Conservation (phyloP, 1,140 invertebrate genomes). For the Calephelis nemesis region DNA sequence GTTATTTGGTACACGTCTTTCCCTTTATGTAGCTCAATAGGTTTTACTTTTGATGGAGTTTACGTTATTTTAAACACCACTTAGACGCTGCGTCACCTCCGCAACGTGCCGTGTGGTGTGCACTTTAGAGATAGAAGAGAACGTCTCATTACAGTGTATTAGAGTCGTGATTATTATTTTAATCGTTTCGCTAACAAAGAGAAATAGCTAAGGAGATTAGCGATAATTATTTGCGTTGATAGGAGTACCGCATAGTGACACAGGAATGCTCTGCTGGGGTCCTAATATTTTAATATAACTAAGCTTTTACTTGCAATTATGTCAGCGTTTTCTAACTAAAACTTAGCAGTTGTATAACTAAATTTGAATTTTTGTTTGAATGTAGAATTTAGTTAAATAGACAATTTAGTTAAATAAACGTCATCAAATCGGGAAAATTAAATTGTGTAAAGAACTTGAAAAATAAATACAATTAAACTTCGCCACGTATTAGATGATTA, state of each 20-base stretch:
- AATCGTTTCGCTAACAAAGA: slow-evolving; percentile 64
- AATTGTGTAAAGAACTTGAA: no score
- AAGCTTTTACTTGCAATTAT: not conserved
- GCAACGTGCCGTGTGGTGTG: not conserved
- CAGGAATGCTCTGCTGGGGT: slow-evolving; percentile 1
- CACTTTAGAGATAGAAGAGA: slow-evolving; percentile 32
- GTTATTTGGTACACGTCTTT: no score
- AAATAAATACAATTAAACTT: no score
- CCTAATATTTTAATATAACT: not conserved
- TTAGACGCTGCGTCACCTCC: not conserved
- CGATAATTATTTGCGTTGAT: slow-evolving; percentile 44
- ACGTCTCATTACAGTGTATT: slow-evolving; percentile 57
- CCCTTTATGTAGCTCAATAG: no score
- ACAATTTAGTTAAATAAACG: no score
- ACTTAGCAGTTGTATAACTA: no score
- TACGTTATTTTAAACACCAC: not conserved
- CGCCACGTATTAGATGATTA: no score
- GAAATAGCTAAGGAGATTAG: slow-evolving; percentile 51
- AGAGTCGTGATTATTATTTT: slow-evolving; percentile 73
- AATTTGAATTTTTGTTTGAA: no score
- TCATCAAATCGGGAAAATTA: no score
- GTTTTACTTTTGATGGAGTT: no score
- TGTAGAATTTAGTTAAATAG: no score
- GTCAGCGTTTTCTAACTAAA: not conserved
- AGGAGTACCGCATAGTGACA: slow-evolving; percentile 19